A percentile compares a stretch with the other conserved stretches of the same genome.
These are phyloP conservation scores for Heliconius ethilla DNA, from an alignment of 2,888 invertebrate species.

Conservation along the genomic window DNA sequence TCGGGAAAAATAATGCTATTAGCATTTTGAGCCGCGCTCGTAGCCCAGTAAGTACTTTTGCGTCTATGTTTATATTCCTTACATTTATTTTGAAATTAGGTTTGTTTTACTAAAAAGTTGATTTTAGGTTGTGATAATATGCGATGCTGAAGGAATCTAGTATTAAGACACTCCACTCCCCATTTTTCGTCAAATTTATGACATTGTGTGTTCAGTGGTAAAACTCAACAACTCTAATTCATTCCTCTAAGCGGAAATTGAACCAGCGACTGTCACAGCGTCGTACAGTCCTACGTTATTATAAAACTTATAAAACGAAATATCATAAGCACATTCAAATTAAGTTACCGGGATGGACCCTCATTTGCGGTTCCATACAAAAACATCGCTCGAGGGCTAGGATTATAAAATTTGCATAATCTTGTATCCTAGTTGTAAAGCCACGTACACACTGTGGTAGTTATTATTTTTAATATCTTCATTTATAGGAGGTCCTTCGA, in stretches of 20 bases:
- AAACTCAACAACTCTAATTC: too few relatives aligned
- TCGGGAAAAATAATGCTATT: slow-evolving; percentile 31
- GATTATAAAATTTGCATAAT: slow-evolving; percentile 74
- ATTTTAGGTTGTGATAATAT: too few relatives aligned
- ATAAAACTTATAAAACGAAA: slow-evolving; percentile 3
- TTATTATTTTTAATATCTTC: neutral
- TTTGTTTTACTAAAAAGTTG: too few relatives aligned
- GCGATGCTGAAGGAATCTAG: too few relatives aligned
- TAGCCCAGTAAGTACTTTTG: neutral
- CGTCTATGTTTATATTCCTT: neutral
- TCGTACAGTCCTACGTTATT: too few relatives aligned
- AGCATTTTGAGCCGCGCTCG: neutral
- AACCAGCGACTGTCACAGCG: too few relatives aligned
- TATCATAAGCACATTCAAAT: slow-evolving; percentile 30
- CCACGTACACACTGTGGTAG: neutral
- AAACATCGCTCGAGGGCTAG: slow-evolving; percentile 39
- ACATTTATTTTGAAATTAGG: too few relatives aligned
- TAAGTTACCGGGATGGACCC: slow-evolving; percentile 25
- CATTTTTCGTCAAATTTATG: too few relatives aligned
- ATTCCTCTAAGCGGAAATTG: too few relatives aligned
- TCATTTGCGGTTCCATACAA: slow-evolving; percentile 28
- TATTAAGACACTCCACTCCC: too few relatives aligned
- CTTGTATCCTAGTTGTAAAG: slow-evolving; percentile 46
- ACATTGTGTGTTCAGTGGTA: too few relatives aligned
- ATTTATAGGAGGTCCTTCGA: neutral